phyloP scores from a whole-genome alignment of 2,113 vertebrate genomes.

The Corythornis cristatus region DNA sequence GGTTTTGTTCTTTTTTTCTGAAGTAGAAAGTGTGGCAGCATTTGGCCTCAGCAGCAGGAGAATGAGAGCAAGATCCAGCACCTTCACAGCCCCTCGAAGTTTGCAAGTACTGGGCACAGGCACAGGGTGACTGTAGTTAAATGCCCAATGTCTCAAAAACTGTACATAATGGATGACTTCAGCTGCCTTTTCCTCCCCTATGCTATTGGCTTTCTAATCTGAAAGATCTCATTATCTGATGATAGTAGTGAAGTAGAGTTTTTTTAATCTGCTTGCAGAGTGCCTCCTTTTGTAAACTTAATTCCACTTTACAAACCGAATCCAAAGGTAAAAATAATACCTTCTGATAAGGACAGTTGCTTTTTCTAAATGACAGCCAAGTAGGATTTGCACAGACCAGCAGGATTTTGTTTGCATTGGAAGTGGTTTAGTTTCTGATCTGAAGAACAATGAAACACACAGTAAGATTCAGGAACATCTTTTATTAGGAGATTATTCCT shows the following conservation, averaged over 20 bases:
- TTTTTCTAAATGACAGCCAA: neutral
- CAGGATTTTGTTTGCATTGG: neutral
- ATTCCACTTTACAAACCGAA: slow-evolving; percentile 5
- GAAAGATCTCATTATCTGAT: slow-evolving; percentile 40
- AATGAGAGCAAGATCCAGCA: fast-evolving
- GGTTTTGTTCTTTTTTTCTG: neutral
- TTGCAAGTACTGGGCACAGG: neutral
- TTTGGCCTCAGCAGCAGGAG: neutral
- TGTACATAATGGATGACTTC: neutral
- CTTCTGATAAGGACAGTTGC: neutral
- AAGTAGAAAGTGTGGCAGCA: neutral
- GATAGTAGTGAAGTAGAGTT: neutral
- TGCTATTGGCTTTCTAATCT: slow-evolving; percentile 33
- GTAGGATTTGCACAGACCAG: neutral
- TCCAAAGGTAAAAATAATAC: neutral
- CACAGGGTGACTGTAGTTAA: neutral
- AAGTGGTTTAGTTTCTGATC: neutral
- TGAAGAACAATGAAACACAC: neutral
- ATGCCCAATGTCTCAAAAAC: neutral
- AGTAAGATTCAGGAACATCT: neutral
- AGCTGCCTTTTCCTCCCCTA: neutral
- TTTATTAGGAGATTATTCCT: neutral
- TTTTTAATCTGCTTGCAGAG: neutral
- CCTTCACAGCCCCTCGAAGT: neutral
- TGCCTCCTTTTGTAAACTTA: neutral